Percentiles rank a stretch among this genome's conserved stretches.
Conservation (phyloP, 2,797 vertebrate species). For the Hippoglossus hippoglossus region DNA sequence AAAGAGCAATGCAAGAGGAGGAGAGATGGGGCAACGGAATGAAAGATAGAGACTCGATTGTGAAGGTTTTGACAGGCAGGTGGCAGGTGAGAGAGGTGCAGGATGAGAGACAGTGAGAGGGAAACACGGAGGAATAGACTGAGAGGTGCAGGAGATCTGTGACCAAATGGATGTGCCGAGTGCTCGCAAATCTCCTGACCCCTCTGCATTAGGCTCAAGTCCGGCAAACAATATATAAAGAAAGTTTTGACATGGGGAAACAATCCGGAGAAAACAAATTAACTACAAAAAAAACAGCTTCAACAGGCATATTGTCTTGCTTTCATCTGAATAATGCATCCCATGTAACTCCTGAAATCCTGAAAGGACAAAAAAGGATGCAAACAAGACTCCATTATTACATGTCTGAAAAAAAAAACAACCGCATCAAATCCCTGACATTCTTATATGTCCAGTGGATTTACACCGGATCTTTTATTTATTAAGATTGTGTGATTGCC, state of each 20-base stretch:
- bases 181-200: slow-evolving; percentile 57
- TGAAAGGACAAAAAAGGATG: slow-evolving; percentile 32
- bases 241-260: slow-evolving; percentile 44
- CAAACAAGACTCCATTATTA: slow-evolving; percentile 63
- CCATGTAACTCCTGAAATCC: slow-evolving; percentile 27
- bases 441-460: slow-evolving; percentile 48
- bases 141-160: slow-evolving; percentile 50
- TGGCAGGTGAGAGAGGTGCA: slow-evolving; percentile 69
- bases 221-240: slow-evolving; percentile 61
- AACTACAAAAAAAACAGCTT: slow-evolving; percentile 2
- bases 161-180: slow-evolving; percentile 64
- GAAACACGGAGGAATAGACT: slow-evolving; percentile 42
- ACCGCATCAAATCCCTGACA: slow-evolving; percentile 50
- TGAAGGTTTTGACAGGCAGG: slow-evolving; percentile 72
- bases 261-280: not conserved
- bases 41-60: slow-evolving; percentile 70
- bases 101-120: slow-evolving; percentile 69
- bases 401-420: slow-evolving; percentile 37
- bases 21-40: slow-evolving; percentile 40
- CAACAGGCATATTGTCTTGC: slow-evolving; percentile 17
- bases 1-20: slow-evolving; percentile 41
- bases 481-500: slow-evolving; percentile 58
- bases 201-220: slow-evolving; percentile 58
- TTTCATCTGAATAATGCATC: slow-evolving; percentile 65
- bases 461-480: slow-evolving; percentile 69